Conservation (phyloP, 53 echinoderm and acorn worm species). For the Holothuria scabra region DNA sequence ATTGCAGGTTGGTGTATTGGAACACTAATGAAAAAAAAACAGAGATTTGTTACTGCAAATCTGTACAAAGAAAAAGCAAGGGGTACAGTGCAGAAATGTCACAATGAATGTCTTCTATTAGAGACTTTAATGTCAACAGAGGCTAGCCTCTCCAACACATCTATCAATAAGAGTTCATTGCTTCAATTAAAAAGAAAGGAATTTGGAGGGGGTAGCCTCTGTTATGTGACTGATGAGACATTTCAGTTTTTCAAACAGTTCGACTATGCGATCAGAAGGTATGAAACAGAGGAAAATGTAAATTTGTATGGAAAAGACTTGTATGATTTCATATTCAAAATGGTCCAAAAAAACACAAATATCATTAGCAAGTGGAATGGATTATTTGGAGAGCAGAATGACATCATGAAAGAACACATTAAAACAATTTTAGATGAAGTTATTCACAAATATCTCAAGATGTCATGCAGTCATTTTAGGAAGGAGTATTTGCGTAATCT, state of each 20-base stretch:
- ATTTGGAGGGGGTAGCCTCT: background rate
- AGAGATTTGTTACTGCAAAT: background rate
- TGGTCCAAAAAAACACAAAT: background rate
- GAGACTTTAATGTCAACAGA: background rate
- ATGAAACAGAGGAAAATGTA: slow-evolving; percentile 1
- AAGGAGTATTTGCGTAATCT: background rate
- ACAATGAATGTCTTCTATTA: background rate
- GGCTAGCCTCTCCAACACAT: too few relatives aligned
- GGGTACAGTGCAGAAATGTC: background rate
- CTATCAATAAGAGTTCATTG: too few relatives aligned
- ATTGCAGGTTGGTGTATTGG: slow-evolving; percentile 11
- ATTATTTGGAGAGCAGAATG: too few relatives aligned
- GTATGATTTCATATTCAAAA: background rate
- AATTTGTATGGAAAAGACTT: background rate
- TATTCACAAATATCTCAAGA: background rate
- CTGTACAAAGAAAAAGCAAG: background rate
- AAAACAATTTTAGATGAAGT: too few relatives aligned
- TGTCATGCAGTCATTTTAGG: background rate
- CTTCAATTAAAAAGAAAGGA: background rate
- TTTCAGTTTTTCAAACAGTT: slow-evolving; percentile 1
- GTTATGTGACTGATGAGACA: background rate
- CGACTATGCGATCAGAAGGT: background rate
- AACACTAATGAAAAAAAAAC: background rate
- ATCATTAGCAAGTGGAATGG: too few relatives aligned
- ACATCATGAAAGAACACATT: too few relatives aligned